These are phyloP conservation scores for Hiodon tergisus DNA, from an alignment of 2,113 vertebrate species.

Conservation along the genomic window DNA sequence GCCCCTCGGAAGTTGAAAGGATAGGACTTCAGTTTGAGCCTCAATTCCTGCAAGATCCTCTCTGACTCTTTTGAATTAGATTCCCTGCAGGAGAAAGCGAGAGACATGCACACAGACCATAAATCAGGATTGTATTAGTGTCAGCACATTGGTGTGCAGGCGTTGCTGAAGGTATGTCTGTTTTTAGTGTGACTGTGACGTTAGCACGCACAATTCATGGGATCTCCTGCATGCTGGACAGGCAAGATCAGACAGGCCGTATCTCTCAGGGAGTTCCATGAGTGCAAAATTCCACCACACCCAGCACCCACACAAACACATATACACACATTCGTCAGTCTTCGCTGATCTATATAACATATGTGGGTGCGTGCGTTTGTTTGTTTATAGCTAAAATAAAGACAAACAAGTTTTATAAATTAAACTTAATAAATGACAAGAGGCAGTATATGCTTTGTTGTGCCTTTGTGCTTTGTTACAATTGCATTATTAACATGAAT, in stretches of 20 bases:
- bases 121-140: too few relatives aligned
- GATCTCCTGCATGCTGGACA: background rate
- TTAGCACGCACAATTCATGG: background rate
- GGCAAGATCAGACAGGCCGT: slow-evolving; percentile 1
- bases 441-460: too few relatives aligned
- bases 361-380: too few relatives aligned
- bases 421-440: too few relatives aligned
- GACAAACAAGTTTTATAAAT: too few relatives aligned
- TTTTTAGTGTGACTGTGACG: background rate
- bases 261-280: background rate
- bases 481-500: too few relatives aligned
- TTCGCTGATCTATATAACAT: too few relatives aligned
- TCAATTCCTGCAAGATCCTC: slow-evolving; percentile 57
- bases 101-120: background rate
- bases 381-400: too few relatives aligned
- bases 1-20: slow-evolving; percentile 68
- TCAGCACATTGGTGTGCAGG: too few relatives aligned
- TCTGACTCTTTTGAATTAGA: slow-evolving; percentile 40
- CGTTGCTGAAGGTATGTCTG: too few relatives aligned
- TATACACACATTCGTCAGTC: too few relatives aligned
- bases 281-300: background rate
- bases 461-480: too few relatives aligned
- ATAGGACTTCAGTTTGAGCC: slow-evolving; percentile 60
- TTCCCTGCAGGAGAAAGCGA: slow-evolving; percentile 49
- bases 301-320: background rate